Evolutionary conservation across 2,888 invertebrate genomes (phyloP).

Genomic region (Sinelater perroti): DNA sequence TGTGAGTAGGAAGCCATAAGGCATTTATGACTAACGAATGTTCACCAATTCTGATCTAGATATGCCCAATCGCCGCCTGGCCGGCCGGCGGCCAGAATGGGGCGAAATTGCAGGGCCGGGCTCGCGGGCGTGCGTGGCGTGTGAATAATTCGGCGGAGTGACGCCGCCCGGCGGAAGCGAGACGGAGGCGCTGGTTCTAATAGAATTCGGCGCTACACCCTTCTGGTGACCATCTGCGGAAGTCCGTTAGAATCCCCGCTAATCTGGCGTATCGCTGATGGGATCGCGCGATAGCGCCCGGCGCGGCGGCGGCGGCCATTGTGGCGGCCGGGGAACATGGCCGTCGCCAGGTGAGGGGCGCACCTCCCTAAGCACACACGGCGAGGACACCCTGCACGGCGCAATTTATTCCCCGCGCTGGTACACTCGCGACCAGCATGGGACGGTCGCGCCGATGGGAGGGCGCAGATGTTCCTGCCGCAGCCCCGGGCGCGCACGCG

Average conservation of each 20-base stretch:
- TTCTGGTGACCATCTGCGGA: conserved; percentile 60
- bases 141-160: conserved; percentile 22
- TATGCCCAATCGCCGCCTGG: too few relatives aligned
- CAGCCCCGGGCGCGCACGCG: too few relatives aligned
- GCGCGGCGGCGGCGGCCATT: conserved; percentile 54
- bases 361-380: conserved; percentile 48
- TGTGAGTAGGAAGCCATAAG: too few relatives aligned
- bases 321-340: conserved; percentile 58
- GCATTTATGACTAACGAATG: too few relatives aligned
- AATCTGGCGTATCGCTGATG: conserved; percentile 57
- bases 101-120: not conserved
- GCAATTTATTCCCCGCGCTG: conserved; percentile 40
- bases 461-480: conserved; percentile 28
- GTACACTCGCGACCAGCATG: conserved; percentile 26
- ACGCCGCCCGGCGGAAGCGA: too few relatives aligned
- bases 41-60: too few relatives aligned
- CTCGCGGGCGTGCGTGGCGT: not conserved
- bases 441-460: conserved; percentile 36
- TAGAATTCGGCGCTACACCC: conserved; percentile 35
- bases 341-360: conserved; percentile 59
- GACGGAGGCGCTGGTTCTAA: conserved; percentile 23
- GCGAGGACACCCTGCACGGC: conserved; percentile 37
- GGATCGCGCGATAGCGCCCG: conserved; percentile 43
- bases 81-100: too few relatives aligned
- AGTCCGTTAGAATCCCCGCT: conserved; percentile 61